These are phyloP conservation scores for Danaus plexippus DNA, from an alignment of 1,140 invertebrate genomes.

Conservation along the genomic window DNA sequence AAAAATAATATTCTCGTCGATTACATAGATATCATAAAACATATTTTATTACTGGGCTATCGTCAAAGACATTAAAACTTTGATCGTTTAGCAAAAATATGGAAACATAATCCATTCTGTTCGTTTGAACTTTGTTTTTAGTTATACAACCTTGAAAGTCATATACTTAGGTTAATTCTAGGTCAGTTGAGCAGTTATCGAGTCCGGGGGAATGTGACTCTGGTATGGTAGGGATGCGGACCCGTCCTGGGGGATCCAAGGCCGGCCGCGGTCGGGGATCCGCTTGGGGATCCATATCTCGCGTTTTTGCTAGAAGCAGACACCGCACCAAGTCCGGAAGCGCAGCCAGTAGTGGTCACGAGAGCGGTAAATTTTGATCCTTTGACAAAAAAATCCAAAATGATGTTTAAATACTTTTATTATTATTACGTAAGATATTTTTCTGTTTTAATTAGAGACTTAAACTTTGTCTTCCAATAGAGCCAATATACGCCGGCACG, in stretches of 20 bases:
- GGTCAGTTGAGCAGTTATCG: slow-evolving; percentile 84
- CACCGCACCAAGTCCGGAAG: slow-evolving; percentile 80
- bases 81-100: too few species aligned
- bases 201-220: slow-evolving; percentile 76
- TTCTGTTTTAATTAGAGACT: background rate
- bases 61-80: too few species aligned
- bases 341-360: slow-evolving; percentile 54
- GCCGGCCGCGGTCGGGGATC: slow-evolving; percentile 74
- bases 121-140: too few species aligned
- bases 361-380: slow-evolving; percentile 44
- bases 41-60: too few species aligned
- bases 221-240: slow-evolving; percentile 46
- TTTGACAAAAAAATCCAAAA: background rate
- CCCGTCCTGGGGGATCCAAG: slow-evolving; percentile 50
- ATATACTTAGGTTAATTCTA: slow-evolving; percentile 28
- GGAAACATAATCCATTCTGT: too few species aligned
- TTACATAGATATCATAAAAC: too few species aligned
- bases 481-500: slow-evolving; percentile 68
- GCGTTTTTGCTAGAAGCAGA: slow-evolving; percentile 88
- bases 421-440: background rate
- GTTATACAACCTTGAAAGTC: too few species aligned
- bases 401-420: background rate
- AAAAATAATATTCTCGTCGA: too few species aligned
- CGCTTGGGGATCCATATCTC: slow-evolving; percentile 85
- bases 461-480: slow-evolving; percentile 20